Percentiles rank a stretch among this genome's conserved stretches.
Evolutionary conservation across 1,140 invertebrate genomes (phyloP).

Genomic region (Archegozetes longisetosus): DNA sequence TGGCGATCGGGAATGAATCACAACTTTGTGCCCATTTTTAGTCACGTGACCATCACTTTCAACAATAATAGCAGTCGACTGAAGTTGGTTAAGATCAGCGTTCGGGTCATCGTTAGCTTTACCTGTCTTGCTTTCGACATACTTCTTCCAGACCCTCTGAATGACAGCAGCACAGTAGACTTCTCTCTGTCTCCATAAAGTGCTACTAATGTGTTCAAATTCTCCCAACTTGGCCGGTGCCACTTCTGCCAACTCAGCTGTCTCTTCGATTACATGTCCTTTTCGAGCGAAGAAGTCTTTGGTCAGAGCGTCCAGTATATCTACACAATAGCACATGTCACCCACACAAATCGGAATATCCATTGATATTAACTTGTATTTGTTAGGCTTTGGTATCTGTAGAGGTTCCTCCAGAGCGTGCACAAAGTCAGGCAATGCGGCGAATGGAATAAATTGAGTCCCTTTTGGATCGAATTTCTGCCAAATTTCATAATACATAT

Average conservation of each 20-base stretch:
- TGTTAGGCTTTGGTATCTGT: constrained; percentile 93
- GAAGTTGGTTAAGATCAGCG: constrained; percentile 31
- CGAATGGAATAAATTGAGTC: constrained; percentile 87
- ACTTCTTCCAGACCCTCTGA: constrained; percentile 64
- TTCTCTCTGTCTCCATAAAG: constrained; percentile 81
- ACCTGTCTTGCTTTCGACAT: constrained; percentile 21
- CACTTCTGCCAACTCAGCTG: constrained; percentile 44
- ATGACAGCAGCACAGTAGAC: constrained; percentile 88
- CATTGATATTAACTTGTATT: constrained; percentile 96
- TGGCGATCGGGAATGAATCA: constrained; percentile 66
- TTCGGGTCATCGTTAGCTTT: constrained; percentile 22
- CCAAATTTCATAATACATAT: constrained; percentile 99
- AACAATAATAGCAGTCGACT: constrained; percentile 55
- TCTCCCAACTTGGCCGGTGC: constrained; percentile 53
- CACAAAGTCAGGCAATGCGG: constrained; percentile 81
- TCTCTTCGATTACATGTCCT: constrained; percentile 30
- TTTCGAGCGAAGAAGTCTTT: constrained; percentile 89
- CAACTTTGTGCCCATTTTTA: constrained; percentile 70
- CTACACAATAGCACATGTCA: constrained; percentile 90
- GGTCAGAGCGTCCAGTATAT: constrained; percentile 82
- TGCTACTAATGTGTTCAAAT: constrained; percentile 82
- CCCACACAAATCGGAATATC: constrained; percentile 95
- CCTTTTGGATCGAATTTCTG: constrained; percentile 94
- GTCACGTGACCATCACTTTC: constrained; percentile 61
- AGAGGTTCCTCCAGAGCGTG: constrained; percentile 82